Percentiles rank a stretch among this genome's conserved stretches.
These are phyloP conservation scores for Sterrhoptilus dennistouni DNA, from an alignment of 2,113 vertebrate genomes.

Conservation along the genomic window DNA sequence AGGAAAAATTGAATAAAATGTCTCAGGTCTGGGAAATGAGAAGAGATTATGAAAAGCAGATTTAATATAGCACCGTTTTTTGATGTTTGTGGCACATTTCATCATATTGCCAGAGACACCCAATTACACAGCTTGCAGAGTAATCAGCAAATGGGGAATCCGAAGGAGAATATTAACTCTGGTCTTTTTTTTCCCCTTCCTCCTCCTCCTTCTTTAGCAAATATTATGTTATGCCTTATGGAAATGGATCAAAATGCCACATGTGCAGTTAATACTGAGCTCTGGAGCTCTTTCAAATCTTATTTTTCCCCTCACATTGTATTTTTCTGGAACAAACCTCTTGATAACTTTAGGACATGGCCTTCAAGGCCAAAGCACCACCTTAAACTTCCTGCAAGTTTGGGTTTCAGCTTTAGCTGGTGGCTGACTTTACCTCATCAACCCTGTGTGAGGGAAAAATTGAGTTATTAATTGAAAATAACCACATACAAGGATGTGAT, in stretches of 20 bases:
- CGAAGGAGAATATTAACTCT: constrained; percentile 52
- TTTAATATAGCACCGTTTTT: constrained; percentile 65
- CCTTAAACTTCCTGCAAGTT: constrained; percentile 43
- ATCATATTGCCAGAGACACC: constrained; percentile 62
- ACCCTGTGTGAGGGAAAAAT: not conserved
- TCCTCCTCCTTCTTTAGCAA: constrained; percentile 56
- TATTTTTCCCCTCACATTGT: constrained; percentile 57
- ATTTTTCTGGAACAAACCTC: constrained; percentile 65
- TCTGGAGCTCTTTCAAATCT: constrained; percentile 58
- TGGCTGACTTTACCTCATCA: not conserved
- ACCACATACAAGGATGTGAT: fast-evolving
- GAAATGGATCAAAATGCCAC: constrained; percentile 65
- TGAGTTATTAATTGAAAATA: not conserved
- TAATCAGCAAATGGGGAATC: constrained; percentile 66
- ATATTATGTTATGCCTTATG: constrained; percentile 68
- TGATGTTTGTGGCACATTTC: constrained; percentile 73
- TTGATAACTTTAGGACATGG: constrained; percentile 5
- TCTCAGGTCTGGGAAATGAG: constrained; percentile 71
- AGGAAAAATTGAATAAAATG: constrained; percentile 72
- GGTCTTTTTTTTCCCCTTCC: not conserved
- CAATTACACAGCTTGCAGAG: constrained; percentile 69
- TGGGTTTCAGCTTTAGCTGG: not conserved
- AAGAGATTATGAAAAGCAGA: constrained; percentile 73
- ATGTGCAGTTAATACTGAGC: constrained; percentile 56
- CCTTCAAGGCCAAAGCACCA: constrained; percentile 12